These are phyloP conservation scores for Ptychochromis oligacanthus DNA, from an alignment of 2,113 vertebrate genomes.

Conservation along the genomic window DNA sequence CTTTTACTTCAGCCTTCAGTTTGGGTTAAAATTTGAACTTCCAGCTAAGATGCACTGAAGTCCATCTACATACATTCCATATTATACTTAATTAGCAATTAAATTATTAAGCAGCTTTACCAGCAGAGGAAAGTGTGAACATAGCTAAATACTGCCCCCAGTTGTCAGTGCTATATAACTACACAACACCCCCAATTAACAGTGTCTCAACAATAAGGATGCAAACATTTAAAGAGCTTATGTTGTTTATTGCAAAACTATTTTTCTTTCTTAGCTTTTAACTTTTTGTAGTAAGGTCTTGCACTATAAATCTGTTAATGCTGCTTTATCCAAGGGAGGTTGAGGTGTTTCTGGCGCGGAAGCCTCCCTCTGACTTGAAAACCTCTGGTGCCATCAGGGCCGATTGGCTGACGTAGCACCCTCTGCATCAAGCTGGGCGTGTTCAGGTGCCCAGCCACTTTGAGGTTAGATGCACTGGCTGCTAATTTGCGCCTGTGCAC, in stretches of 20 bases:
- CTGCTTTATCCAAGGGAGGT: neutral
- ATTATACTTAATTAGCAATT: neutral
- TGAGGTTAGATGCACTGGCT: neutral
- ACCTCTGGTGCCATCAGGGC: slow-evolving; percentile 53
- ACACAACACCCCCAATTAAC: slow-evolving; percentile 8
- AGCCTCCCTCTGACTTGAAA: slow-evolving; percentile 45
- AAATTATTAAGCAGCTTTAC: neutral
- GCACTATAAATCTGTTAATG: neutral
- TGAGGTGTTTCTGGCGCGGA: neutral
- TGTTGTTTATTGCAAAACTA: neutral
- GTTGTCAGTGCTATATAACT: slow-evolving; percentile 48
- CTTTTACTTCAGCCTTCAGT: neutral
- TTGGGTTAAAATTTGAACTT: slow-evolving; percentile 19
- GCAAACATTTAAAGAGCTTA: neutral
- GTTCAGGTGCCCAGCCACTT: neutral
- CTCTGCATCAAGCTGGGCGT: fast-evolving
- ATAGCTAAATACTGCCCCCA: slow-evolving; percentile 64
- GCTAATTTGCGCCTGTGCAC: slow-evolving; percentile 36
- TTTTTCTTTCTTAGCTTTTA: neutral
- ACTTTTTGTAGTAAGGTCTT: too few relatives aligned
- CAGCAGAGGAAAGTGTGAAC: neutral
- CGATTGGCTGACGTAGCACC: slow-evolving; percentile 45
- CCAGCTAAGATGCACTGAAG: slow-evolving; percentile 2
- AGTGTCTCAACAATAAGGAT: neutral
- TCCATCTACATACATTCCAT: neutral